phyloP scores from a whole-genome alignment of 2,113 vertebrate species.

The Lophotis ruficrista region DNA sequence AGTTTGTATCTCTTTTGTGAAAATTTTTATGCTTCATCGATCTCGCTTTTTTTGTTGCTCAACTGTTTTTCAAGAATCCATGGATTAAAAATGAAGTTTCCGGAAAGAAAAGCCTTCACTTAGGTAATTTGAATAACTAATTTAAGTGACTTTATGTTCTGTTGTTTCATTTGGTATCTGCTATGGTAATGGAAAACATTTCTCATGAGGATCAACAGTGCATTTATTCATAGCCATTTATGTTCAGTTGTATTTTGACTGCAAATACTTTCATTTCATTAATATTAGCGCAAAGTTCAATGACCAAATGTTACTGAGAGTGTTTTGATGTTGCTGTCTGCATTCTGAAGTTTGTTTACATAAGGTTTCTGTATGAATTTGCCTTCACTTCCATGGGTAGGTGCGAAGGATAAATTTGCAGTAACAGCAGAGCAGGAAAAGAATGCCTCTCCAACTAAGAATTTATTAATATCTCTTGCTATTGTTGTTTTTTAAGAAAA shows the following conservation, averaged over 20 bases:
- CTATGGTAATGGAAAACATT: neutral
- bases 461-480: neutral
- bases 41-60: neutral
- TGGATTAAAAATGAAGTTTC: constrained; percentile 42
- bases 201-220: neutral
- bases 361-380: neutral
- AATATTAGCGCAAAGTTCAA: neutral
- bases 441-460: neutral
- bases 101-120: constrained; percentile 23
- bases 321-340: neutral
- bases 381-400: neutral
- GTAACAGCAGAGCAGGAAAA: neutral
- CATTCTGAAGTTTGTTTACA: neutral
- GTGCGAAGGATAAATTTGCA: neutral
- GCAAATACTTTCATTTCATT: neutral
- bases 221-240: neutral
- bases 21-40: neutral
- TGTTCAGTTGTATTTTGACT: neutral
- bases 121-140: constrained; percentile 49
- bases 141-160: neutral
- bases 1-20: constrained; percentile 12
- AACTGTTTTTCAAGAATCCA: constrained; percentile 14
- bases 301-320: neutral
- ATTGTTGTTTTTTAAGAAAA: neutral
- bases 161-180: neutral